phyloP scores from a whole-genome alignment of 2,888 invertebrate species.

The Tiliacea aurago region DNA sequence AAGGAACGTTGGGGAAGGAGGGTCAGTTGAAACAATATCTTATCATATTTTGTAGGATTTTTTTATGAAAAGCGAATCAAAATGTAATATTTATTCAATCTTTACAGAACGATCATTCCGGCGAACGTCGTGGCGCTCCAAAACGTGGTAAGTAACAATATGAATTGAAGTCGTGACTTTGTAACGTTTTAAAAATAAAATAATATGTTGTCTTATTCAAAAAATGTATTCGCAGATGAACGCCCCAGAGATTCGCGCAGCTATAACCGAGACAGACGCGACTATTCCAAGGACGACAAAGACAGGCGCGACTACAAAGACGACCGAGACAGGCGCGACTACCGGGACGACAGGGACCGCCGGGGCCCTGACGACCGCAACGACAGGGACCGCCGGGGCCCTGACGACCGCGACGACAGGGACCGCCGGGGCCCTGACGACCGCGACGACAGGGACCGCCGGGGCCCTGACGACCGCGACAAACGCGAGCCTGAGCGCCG shows the following conservation, averaged over 20 bases:
- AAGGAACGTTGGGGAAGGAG: conserved; percentile 87
- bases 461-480: conserved; percentile 62
- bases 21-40: conserved; percentile 68
- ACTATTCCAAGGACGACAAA: conserved; percentile 80
- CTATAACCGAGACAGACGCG: conserved; percentile 83
- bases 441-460: conserved; percentile 64
- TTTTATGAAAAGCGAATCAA: not conserved
- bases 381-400: conserved; percentile 66
- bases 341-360: conserved; percentile 69
- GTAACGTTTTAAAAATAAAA: too few species aligned
- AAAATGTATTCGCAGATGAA: conserved; percentile 73
- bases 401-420: conserved; percentile 67
- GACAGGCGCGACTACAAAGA: conserved; percentile 69
- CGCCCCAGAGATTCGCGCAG: conserved; percentile 84
- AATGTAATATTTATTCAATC: conserved; percentile 17
- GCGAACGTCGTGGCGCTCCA: conserved; percentile 82
- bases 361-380: conserved; percentile 63
- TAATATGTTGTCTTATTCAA: conserved; percentile 7
- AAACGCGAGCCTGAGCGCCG: conserved; percentile 59
- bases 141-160: conserved; percentile 81
- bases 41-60: not conserved
- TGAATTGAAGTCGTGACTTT: not conserved
- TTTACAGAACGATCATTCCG: conserved; percentile 86
- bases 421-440: conserved; percentile 67
- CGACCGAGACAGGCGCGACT: conserved; percentile 64